Conservation (phyloP, 2,888 invertebrate genomes). For the Cataglyphis rosenhaueri region DNA sequence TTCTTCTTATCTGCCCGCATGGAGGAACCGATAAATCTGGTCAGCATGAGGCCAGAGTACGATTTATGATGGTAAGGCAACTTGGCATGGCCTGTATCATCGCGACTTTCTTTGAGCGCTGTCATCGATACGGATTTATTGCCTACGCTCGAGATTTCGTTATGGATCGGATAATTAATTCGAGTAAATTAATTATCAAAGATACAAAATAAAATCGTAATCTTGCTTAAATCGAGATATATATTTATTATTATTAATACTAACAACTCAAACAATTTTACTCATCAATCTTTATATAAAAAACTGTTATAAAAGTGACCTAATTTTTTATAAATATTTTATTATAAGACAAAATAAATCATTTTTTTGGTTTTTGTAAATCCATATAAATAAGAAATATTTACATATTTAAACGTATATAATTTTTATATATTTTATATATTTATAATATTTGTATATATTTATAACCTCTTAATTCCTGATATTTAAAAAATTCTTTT, state of each 20-base stretch:
- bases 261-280: background rate
- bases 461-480: background rate
- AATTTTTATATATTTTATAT: slow-evolving; percentile 12
- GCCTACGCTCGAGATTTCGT: slow-evolving; percentile 43
- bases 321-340: background rate
- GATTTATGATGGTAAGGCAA: slow-evolving; percentile 66
- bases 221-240: background rate
- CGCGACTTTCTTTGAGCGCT: slow-evolving; percentile 63
- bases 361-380: background rate
- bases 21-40: slow-evolving; percentile 73
- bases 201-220: background rate
- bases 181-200: slow-evolving; percentile 14
- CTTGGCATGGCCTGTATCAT: slow-evolving; percentile 62
- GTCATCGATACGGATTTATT: slow-evolving; percentile 70
- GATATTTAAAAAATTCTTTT: background rate
- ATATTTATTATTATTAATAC: background rate
- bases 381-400: background rate
- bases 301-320: background rate
- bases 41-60: slow-evolving; percentile 57
- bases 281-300: background rate
- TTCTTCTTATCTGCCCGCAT: slow-evolving; percentile 72
- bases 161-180: slow-evolving; percentile 27
- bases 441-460: background rate
- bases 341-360: background rate
- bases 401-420: background rate